Conservation (phyloP, 2,888 invertebrate species). For the Drosophila nigricruria region DNA sequence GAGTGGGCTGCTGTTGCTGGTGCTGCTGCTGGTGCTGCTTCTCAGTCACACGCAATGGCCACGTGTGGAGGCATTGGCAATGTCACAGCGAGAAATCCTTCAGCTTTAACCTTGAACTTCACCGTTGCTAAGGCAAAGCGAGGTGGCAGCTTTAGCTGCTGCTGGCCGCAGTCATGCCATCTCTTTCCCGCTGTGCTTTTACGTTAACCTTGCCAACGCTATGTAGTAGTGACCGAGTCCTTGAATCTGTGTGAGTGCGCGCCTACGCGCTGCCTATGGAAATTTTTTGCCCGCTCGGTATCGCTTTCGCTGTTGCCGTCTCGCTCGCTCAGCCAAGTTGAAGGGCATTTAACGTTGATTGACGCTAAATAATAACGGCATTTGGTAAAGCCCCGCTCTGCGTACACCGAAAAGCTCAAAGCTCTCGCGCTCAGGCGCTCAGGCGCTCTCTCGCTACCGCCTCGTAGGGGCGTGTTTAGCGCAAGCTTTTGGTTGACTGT, state of each 20-base stretch:
- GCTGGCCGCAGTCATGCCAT: conserved; percentile 19
- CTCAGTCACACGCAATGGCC: conserved; percentile 39
- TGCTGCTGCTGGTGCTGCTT: conserved; percentile 11
- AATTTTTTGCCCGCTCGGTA: conserved; percentile 39
- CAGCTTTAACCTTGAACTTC: conserved; percentile 83
- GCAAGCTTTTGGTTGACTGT: conserved; percentile 71
- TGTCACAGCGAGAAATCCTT: conserved; percentile 64
- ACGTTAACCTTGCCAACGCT: conserved; percentile 60
- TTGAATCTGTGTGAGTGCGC: conserved; percentile 51
- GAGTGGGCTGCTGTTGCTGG: not conserved
- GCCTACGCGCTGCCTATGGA: conserved; percentile 59
- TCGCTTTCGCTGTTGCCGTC: conserved; percentile 14
- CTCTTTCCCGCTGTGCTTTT: conserved; percentile 60
- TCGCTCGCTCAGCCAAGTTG: conserved; percentile 26
- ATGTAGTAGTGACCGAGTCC: conserved; percentile 55
- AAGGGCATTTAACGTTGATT: conserved; percentile 60
- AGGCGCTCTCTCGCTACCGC: not conserved
- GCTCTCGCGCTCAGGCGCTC: conserved; percentile 8
- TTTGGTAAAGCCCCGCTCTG: conserved; percentile 31
- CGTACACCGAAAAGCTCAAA: conserved; percentile 41
- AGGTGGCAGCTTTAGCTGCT: conserved; percentile 34
- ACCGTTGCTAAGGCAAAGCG: conserved; percentile 70
- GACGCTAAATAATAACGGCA: conserved; percentile 62
- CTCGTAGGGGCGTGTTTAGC: conserved; percentile 41
- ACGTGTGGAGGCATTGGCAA: conserved; percentile 60